Percentiles rank a stretch among this genome's conserved stretches.
Evolutionary conservation across 2,888 invertebrate species (phyloP).

Genomic region (Stenoptilia bipunctidactyla): DNA sequence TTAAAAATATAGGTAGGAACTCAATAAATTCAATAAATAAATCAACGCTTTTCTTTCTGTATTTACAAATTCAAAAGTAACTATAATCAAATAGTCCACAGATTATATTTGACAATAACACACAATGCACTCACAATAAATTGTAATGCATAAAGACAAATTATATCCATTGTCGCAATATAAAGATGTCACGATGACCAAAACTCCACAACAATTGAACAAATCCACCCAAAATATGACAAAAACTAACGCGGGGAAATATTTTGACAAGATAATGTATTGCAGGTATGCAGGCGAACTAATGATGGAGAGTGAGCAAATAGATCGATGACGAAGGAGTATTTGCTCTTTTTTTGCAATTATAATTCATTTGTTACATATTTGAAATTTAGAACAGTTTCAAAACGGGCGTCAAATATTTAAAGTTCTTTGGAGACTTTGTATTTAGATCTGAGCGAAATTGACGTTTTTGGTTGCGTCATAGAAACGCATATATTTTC

Average conservation of each 20-base stretch:
- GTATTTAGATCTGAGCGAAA: no score
- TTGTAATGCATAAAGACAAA: conserved; percentile 68
- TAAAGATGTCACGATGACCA: conserved; percentile 55
- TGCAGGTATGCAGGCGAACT: conserved; percentile 47
- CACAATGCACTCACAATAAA: conserved; percentile 60
- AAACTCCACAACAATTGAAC: conserved; percentile 46
- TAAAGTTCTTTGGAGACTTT: no score
- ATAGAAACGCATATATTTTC: no score
- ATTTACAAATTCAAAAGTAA: neutral
- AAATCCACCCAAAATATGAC: conserved; percentile 51
- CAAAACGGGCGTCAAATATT: no score
- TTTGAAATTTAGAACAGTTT: no score
- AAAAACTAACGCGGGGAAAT: conserved; percentile 51
- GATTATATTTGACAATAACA: conserved; percentile 19
- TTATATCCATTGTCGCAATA: conserved; percentile 47
- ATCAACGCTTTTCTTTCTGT: no score
- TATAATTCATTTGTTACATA: no score
- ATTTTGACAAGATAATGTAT: conserved; percentile 68
- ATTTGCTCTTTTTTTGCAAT: conserved; percentile 5
- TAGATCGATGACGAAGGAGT: conserved; percentile 6
- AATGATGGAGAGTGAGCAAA: conserved; percentile 50
- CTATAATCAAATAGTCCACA: neutral
- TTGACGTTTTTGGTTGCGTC: no score
- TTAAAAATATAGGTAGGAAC: no score
- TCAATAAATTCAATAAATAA: no score